A percentile compares a stretch with the other conserved stretches of the same genome.
phyloP scores from a whole-genome alignment of 2,888 invertebrate species.

The Ethmia dodecea region DNA sequence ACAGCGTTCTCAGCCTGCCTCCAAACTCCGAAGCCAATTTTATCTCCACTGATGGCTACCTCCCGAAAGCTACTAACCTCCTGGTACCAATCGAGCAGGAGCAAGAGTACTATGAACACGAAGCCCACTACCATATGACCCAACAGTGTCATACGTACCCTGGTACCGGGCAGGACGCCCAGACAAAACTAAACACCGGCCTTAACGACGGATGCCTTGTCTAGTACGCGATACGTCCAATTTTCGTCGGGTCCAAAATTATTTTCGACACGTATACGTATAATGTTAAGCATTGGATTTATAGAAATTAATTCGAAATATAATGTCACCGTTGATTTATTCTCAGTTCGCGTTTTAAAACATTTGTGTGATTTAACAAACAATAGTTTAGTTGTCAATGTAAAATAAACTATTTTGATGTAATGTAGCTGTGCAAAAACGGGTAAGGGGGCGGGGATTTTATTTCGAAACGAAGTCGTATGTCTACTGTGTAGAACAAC shows the following conservation, averaged over 20 bases:
- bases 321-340: constrained; percentile 49
- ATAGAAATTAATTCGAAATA: constrained; percentile 58
- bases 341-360: constrained; percentile 23
- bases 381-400: background rate
- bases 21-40: constrained; percentile 47
- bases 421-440: constrained; percentile 31
- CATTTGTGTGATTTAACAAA: constrained; percentile 25
- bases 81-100: constrained; percentile 76
- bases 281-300: constrained; percentile 53
- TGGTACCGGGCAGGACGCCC: constrained; percentile 53
- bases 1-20: constrained; percentile 64
- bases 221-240: constrained; percentile 38
- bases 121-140: constrained; percentile 68
- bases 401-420: constrained; percentile 6
- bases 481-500: constrained; percentile 77
- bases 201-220: constrained; percentile 81
- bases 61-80: constrained; percentile 62
- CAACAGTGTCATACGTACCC: constrained; percentile 76
- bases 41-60: constrained; percentile 59
- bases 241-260: constrained; percentile 62
- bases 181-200: constrained; percentile 71
- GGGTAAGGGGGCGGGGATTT: constrained; percentile 50
- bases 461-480: constrained; percentile 74
- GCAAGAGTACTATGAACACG: constrained; percentile 71
- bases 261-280: constrained; percentile 64